Evolutionary conservation across 2,888 invertebrate species (phyloP).

Genomic region (Shargacucullia verbasci): DNA sequence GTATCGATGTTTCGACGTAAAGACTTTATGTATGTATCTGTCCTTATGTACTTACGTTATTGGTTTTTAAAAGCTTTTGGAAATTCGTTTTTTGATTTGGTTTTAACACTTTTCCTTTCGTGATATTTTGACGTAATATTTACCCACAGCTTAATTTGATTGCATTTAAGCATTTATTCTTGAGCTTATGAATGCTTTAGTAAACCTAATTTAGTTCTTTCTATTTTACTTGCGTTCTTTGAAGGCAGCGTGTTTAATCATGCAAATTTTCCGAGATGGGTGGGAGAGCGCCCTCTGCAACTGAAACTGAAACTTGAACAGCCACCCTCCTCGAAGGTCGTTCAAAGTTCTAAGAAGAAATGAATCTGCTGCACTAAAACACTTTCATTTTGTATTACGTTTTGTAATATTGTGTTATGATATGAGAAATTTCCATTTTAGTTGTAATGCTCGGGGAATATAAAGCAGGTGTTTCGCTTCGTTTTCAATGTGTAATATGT

Average conservation of each 20-base stretch:
- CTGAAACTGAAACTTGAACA: constrained; percentile 83
- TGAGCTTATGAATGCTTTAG: constrained; percentile 20
- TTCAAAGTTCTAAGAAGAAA: constrained; percentile 83
- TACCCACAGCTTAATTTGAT: too few species aligned
- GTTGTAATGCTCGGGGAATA: constrained; percentile 38
- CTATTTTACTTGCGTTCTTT: constrained; percentile 62
- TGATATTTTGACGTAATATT: too few species aligned
- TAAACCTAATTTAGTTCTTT: constrained; percentile 53
- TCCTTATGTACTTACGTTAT: constrained; percentile 5
- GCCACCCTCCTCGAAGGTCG: constrained; percentile 84
- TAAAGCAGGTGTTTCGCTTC: constrained; percentile 36
- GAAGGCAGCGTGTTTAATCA: constrained; percentile 80
- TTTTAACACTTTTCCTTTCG: constrained; percentile 17
- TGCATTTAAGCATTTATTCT: background rate
- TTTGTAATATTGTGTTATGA: constrained; percentile 56
- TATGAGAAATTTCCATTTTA: constrained; percentile 44
- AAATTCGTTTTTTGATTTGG: constrained; percentile 11
- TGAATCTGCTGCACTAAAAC: constrained; percentile 81
- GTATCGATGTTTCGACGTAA: constrained; percentile 30
- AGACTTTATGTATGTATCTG: constrained; percentile 27
- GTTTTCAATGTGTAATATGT: constrained; percentile 35
- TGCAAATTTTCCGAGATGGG: constrained; percentile 83
- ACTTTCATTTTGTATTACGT: constrained; percentile 79
- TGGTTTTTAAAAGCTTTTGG: constrained; percentile 11
- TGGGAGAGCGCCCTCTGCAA: constrained; percentile 74